A percentile compares a stretch with the other conserved stretches of the same genome.
These are phyloP conservation scores for Papilio polyxenes DNA, from an alignment of 1,140 invertebrate genomes.

Conservation along the genomic window DNA sequence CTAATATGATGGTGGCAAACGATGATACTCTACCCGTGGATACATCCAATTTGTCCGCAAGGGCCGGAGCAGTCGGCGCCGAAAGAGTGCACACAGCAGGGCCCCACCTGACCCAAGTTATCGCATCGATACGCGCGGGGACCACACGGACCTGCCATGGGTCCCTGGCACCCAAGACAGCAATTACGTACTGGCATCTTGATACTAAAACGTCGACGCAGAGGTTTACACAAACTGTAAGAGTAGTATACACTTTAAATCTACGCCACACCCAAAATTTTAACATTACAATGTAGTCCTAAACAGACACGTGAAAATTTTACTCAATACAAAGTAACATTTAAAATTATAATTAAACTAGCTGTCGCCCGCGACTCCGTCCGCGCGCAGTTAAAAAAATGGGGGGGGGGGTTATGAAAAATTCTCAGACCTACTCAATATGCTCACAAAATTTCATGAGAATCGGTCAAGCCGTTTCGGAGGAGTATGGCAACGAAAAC, in stretches of 20 bases:
- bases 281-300: not conserved
- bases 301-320: not conserved
- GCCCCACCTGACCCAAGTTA: slow-evolving; percentile 51
- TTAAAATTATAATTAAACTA: slow-evolving; percentile 10
- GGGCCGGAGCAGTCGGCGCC: slow-evolving; percentile 55
- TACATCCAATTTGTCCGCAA: slow-evolving; percentile 55
- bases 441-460: too few relatives aligned
- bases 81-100: slow-evolving; percentile 63
- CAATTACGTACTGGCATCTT: slow-evolving; percentile 69
- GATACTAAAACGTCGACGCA: not conserved
- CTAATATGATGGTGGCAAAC: not conserved
- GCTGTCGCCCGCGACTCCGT: too few relatives aligned
- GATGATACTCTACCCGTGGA: slow-evolving; percentile 59
- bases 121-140: slow-evolving; percentile 49
- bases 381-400: too few relatives aligned
- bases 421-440: too few relatives aligned
- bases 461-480: too few relatives aligned
- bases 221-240: not conserved
- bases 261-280: not conserved
- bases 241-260: not conserved
- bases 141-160: slow-evolving; percentile 64
- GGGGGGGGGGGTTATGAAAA: too few relatives aligned
- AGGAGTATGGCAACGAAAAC: too few relatives aligned
- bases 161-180: slow-evolving; percentile 69
- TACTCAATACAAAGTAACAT: not conserved